These are phyloP conservation scores for Cataglyphis altisquamis DNA, from an alignment of 2,888 invertebrate species.

Conservation along the genomic window DNA sequence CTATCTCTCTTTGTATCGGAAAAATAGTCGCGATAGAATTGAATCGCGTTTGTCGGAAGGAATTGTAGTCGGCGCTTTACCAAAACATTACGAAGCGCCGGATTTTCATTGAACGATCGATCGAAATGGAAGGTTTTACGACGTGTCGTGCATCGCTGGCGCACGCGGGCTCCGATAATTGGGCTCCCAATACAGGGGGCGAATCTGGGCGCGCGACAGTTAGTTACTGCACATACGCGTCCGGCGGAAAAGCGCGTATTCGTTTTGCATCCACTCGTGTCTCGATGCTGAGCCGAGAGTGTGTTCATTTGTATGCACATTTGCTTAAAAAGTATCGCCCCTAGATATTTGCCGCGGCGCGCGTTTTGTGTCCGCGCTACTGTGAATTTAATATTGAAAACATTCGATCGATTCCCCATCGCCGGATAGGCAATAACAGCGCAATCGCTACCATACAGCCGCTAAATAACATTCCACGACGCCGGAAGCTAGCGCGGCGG, in stretches of 20 bases:
- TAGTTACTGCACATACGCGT: background rate
- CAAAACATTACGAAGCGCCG: constrained; percentile 19
- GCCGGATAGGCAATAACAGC: constrained; percentile 62
- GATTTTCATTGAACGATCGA: constrained; percentile 7
- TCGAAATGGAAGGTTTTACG: constrained; percentile 38
- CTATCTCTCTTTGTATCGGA: background rate
- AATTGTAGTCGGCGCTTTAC: background rate
- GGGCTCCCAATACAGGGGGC: constrained; percentile 18
- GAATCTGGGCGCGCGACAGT: constrained; percentile 16
- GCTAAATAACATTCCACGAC: constrained; percentile 32
- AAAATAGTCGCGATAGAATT: constrained; percentile 12
- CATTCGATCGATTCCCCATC: constrained; percentile 62
- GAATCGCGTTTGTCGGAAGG: background rate
- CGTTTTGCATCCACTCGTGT: constrained; percentile 44
- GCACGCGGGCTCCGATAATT: constrained; percentile 33
- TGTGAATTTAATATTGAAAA: constrained; percentile 67
- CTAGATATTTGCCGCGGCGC: constrained; percentile 44
- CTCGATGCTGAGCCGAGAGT: constrained; percentile 26
- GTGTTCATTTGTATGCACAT: constrained; percentile 55
- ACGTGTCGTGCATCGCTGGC: background rate
- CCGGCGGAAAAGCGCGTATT: constrained; percentile 29
- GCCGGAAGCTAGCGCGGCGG: constrained; percentile 27
- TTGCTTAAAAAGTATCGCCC: constrained; percentile 54
- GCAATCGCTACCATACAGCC: constrained; percentile 51
- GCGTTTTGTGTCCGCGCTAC: constrained; percentile 26